Evolutionary conservation across 2,888 invertebrate species (phyloP).

Genomic region (Cheilosia vernalis): DNA sequence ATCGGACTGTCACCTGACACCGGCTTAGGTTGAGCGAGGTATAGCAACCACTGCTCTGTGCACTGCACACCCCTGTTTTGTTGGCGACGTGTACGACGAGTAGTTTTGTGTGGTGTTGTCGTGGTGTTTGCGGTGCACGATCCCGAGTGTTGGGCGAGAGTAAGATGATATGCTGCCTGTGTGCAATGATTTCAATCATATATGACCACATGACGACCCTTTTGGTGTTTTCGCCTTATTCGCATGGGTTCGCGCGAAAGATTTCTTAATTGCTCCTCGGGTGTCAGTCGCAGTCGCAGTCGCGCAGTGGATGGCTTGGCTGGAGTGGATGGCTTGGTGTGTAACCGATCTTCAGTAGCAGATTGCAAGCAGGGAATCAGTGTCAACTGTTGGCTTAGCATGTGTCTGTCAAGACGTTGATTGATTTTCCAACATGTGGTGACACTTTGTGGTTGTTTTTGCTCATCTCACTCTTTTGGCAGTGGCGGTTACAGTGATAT

Average conservation of each 20-base stretch:
- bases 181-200: conserved; percentile 75
- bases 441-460: conserved; percentile 55
- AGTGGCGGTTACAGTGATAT: conserved; percentile 25
- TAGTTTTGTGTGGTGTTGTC: conserved; percentile 37
- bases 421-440: conserved; percentile 71
- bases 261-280: conserved; percentile 74
- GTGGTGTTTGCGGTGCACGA: conserved; percentile 69
- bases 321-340: conserved; percentile 25
- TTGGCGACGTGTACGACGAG: conserved; percentile 22
- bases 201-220: conserved; percentile 75
- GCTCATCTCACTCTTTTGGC: background rate
- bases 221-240: conserved; percentile 58
- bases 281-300: conserved; percentile 22
- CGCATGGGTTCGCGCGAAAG: conserved; percentile 61
- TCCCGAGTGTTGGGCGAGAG: conserved; percentile 53
- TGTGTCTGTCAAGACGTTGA: conserved; percentile 64
- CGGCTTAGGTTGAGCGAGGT: conserved; percentile 49
- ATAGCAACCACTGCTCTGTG: background rate
- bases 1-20: conserved; percentile 64
- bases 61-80: conserved; percentile 33
- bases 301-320: background rate
- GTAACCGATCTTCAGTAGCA: conserved; percentile 72
- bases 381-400: conserved; percentile 71
- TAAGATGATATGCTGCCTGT: conserved; percentile 63
- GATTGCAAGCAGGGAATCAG: conserved; percentile 69